Conservation (phyloP, 2,888 invertebrate species). For the Dynastes tityus region DNA sequence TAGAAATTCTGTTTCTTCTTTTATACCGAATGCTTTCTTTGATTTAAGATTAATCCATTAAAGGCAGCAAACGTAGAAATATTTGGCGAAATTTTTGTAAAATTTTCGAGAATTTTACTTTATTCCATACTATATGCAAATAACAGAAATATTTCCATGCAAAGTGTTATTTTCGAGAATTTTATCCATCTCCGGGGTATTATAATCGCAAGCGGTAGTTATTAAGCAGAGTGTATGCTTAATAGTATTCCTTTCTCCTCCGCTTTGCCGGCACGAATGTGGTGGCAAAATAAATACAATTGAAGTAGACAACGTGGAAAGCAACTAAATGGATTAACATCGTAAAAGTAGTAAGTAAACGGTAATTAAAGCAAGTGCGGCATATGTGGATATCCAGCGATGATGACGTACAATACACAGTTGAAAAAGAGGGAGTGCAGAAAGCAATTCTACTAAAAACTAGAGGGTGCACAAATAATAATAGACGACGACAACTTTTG, state of each 20-base stretch:
- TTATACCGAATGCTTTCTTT: no score
- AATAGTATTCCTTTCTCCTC: slow-evolving; percentile 17
- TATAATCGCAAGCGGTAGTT: slow-evolving; percentile 40
- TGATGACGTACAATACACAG: slow-evolving; percentile 64
- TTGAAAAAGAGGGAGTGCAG: slow-evolving; percentile 59
- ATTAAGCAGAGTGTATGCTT: slow-evolving; percentile 32
- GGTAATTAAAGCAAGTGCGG: slow-evolving; percentile 66
- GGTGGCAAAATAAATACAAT: slow-evolving; percentile 33
- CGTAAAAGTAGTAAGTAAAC: slow-evolving; percentile 67
- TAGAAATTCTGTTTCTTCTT: no score
- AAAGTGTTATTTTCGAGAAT: slow-evolving; percentile 29
- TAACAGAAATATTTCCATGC: slow-evolving; percentile 19
- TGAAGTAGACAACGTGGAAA: slow-evolving; percentile 28
- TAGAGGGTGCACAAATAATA: slow-evolving; percentile 57
- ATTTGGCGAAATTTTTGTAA: no score
- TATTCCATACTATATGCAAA: slow-evolving; percentile 11
- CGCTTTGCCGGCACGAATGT: slow-evolving; percentile 18
- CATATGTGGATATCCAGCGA: slow-evolving; percentile 62
- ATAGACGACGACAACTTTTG: slow-evolving; percentile 51
- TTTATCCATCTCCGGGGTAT: slow-evolving; percentile 29
- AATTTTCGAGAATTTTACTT: slow-evolving; percentile 1
- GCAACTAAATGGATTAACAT: slow-evolving; percentile 66
- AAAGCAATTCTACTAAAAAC: slow-evolving; percentile 68
- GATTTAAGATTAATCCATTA: no score
- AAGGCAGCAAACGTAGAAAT: no score